These are phyloP conservation scores for Platyrinchus mystaceus DNA, from an alignment of 2,797 vertebrate species.

Conservation along the genomic window DNA sequence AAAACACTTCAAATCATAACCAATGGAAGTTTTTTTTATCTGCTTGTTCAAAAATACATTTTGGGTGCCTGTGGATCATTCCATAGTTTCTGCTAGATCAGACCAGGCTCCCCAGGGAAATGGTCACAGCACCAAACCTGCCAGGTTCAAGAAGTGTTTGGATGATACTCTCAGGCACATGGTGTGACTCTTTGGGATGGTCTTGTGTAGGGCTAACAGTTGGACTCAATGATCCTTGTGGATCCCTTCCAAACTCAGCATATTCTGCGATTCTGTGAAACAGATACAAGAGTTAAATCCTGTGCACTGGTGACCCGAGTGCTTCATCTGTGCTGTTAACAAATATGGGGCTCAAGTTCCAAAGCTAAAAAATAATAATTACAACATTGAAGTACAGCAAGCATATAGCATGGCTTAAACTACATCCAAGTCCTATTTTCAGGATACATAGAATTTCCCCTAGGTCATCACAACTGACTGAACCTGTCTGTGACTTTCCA, in stretches of 20 bases:
- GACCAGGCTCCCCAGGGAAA: background rate
- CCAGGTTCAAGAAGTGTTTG: background rate
- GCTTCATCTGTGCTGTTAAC: background rate
- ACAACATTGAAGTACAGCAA: background rate
- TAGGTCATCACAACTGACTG: background rate
- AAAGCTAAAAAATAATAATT: background rate
- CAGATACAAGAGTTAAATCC: background rate
- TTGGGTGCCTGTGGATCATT: background rate
- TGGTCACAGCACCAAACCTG: background rate
- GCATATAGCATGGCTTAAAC: background rate
- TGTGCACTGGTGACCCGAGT: background rate
- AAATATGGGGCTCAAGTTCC: background rate
- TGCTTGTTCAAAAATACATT: background rate
- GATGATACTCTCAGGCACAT: background rate
- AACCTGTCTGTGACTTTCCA: background rate
- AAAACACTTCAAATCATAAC: background rate
- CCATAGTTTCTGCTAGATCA: background rate
- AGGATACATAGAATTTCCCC: background rate
- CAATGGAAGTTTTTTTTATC: background rate
- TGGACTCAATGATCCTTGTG: background rate
- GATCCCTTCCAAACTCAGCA: background rate
- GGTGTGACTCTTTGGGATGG: background rate
- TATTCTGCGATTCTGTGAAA: background rate
- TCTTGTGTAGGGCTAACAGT: background rate
- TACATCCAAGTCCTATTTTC: background rate